Evolutionary conservation across 2,797 vertebrate genomes (phyloP).

Genomic region (Sebastiscus albofasciatus): DNA sequence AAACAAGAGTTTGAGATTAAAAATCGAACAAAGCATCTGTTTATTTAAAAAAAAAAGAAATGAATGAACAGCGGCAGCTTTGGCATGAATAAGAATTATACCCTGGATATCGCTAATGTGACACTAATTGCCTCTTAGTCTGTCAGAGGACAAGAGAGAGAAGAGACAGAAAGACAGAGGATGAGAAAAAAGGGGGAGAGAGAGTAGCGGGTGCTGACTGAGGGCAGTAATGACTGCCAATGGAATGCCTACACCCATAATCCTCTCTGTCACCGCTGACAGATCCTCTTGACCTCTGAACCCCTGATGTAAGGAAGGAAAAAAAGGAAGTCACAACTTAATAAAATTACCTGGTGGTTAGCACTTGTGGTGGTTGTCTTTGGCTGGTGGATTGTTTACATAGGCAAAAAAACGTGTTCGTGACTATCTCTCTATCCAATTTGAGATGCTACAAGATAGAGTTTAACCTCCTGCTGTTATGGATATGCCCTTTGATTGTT

Average conservation of each 20-base stretch:
- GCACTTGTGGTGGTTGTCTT: conserved; percentile 48
- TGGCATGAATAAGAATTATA: conserved; percentile 71
- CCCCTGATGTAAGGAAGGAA: conserved; percentile 75
- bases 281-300: conserved; percentile 88
- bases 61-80: conserved; percentile 54
- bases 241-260: conserved; percentile 87
- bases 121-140: conserved; percentile 87
- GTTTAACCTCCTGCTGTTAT: conserved; percentile 32
- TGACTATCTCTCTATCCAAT: conserved; percentile 1
- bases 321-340: conserved; percentile 84
- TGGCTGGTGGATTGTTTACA: conserved; percentile 24
- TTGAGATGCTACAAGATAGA: conserved; percentile 11
- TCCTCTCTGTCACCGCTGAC: conserved; percentile 84
- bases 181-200: conserved; percentile 69
- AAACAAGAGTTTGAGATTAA: background rate
- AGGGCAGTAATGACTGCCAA: conserved; percentile 83
- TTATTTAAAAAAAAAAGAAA: conserved; percentile 9
- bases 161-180: conserved; percentile 76
- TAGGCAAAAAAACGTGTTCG: background rate
- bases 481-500: conserved; percentile 57
- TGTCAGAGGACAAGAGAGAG: conserved; percentile 79
- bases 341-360: conserved; percentile 74
- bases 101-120: conserved; percentile 82
- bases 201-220: conserved; percentile 78
- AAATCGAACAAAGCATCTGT: conserved; percentile 19